Base-by-base conservation (phyloP, 92 coral and sea anemone genomes). In the Paragorgia papillata region DNA sequence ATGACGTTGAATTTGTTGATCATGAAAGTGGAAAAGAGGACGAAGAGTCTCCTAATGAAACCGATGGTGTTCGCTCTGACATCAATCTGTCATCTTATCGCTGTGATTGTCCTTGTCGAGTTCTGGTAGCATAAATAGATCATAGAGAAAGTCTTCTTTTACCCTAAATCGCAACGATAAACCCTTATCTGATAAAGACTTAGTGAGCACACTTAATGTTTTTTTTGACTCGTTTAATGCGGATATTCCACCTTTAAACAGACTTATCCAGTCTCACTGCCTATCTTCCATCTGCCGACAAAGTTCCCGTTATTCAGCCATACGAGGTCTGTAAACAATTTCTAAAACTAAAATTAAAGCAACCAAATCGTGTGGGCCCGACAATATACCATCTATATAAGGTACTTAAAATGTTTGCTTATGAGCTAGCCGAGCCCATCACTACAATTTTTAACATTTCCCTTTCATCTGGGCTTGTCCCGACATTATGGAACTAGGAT, bases 401-500 rank as follows among this genome's bases (percentile, higher is more conserved):
- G 3, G 21, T 70, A 46, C 46, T 70, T 14, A 70, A 70, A 13
- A 44, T 25, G 41, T 78, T 78, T 54, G n/a, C 75, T 0, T 51
- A 46, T 28, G 62, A 39, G 12, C 30, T 78, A 9, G 62, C 83
- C 1, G 75, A 64, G 19, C 83, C 83, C 12, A 40, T 65, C 7
- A 69, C 77, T 26, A 82, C 9, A 18, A 73, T 82, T 13, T 74
- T 73, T 44, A 81, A 67, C 46, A n/a, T 7, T 9, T 81, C 81
- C 13, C 53, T 82, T 13, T 61, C 28, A 17, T 74, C 82, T 22
- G 66, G 82, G 30, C 34, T 49, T 2, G 76, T 82, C 19, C 82
- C 82, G 21, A 31, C 41, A 51, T 30, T 54, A 43, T 82, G 82
- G 86, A 82, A n/a, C n/a, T n/a, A 82, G 40, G 75, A 82, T 19